Evolutionary conservation across 2,113 vertebrate species (phyloP), one percentile per base, ranked within the genome.

Genomic region (Miniopterus natalensis): DNA sequence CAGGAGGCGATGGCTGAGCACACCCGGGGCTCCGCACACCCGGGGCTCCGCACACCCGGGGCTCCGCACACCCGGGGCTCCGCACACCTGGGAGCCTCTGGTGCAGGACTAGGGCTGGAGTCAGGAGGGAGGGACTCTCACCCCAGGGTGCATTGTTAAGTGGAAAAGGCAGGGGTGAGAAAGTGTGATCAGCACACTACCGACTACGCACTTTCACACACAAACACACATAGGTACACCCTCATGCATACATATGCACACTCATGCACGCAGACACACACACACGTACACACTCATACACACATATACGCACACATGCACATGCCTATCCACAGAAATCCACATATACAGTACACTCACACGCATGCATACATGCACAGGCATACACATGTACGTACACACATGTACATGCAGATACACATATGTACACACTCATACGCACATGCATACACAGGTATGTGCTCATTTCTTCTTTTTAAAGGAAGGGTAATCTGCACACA

Each of bases 91-190:
- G 65, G 13, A 59, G 20, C 57, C 20, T 23, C 57, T 5, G 4
- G 6, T 23, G 23, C 63, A 42, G 68, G 68, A 25, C 68, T 40
- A 71, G 68, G 66, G 68, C 68, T 40, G 29, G 36, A 18, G 36
- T 1, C 15, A 15, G 27, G 45, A 1, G 42, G 31, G 61, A 40
- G 40, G 1, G 6, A 0, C 36, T 0, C 59, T 1, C 25, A 55
- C 49, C 51, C 65, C 77, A 13, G 9, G 85, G 77, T 1, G 3
- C 13, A 23, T 25, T 15, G n/a, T 57, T 47, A 12, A 0, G 12
- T 75, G 61, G 61, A 61, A 63, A 63, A 47, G 29, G 23, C 25
- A 10, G 25, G 36, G 36, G 45, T 29, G 0, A 71, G 77, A 20
- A n/a, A 4, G 3, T 5, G 53, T 53, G 63, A 45, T 49, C 63